Percentiles rank a stretch among this genome's conserved stretches.
These are phyloP conservation scores for Nomada ferruginata DNA, from an alignment of 2,888 invertebrate species.

Conservation along the genomic window DNA sequence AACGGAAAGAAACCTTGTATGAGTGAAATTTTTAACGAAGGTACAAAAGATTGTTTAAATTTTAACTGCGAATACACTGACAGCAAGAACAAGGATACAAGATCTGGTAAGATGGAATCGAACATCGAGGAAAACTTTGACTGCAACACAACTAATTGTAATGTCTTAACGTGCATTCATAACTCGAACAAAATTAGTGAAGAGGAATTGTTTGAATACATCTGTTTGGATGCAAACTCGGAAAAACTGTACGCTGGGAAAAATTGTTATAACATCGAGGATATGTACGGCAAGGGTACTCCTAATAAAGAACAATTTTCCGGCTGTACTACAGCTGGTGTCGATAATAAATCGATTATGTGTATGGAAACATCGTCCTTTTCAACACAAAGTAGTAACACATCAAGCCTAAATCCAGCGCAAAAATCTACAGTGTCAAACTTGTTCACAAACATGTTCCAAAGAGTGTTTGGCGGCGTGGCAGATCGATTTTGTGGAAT, in stretches of 20 bases:
- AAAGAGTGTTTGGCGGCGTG: constrained; percentile 55
- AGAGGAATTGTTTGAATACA: constrained; percentile 16
- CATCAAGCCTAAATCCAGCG: not conserved
- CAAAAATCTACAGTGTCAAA: constrained; percentile 20
- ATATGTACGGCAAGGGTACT: not conserved
- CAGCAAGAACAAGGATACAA: not conserved
- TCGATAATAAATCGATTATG: not conserved
- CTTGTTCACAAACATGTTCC: constrained; percentile 53
- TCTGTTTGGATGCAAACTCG: constrained; percentile 7
- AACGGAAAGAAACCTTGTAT: constrained; percentile 23
- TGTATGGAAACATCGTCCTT: constrained; percentile 3
- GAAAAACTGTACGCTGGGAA: not conserved
- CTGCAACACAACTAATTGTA: not conserved
- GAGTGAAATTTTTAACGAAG: constrained; percentile 22
- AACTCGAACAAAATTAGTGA: not conserved
- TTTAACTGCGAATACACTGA: constrained; percentile 6
- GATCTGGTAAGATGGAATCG: not conserved
- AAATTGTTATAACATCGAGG: not conserved
- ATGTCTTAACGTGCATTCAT: constrained; percentile 2
- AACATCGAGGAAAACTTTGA: not conserved
- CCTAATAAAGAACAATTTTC: not conserved
- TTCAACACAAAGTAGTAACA: not conserved
- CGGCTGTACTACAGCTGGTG: not conserved
- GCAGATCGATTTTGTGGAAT: constrained; percentile 53
- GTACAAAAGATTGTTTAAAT: constrained; percentile 16